Evolutionary conservation across 2,888 invertebrate species (phyloP).

Genomic region (Thymelicus lineola): DNA sequence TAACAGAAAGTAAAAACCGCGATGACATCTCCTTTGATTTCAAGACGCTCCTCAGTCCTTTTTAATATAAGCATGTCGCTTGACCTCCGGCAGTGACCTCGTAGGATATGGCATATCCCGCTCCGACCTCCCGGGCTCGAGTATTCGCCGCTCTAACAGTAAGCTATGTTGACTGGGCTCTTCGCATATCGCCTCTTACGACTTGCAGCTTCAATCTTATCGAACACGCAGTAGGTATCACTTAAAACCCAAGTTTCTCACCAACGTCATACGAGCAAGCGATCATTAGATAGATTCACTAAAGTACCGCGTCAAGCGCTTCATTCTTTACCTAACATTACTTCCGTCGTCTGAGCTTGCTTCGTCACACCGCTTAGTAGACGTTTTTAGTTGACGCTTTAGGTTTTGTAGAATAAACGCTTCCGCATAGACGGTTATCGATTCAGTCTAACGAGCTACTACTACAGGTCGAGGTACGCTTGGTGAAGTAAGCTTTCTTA

Average conservation of each 20-base stretch:
- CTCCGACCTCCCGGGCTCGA: slow-evolving; percentile 44
- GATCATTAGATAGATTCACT: slow-evolving; percentile 19
- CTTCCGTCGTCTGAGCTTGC: slow-evolving; percentile 61
- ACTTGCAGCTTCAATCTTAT: slow-evolving; percentile 40
- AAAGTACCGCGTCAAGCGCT: slow-evolving; percentile 33
- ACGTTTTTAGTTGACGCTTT: slow-evolving; percentile 63
- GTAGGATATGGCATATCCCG: slow-evolving; percentile 19
- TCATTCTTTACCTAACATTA: slow-evolving; percentile 47
- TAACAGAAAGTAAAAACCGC: background rate
- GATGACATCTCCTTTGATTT: slow-evolving; percentile 15
- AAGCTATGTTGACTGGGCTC: slow-evolving; percentile 42
- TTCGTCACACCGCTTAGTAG: slow-evolving; percentile 73
- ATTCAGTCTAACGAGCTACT: slow-evolving; percentile 56
- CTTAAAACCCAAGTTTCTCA: background rate
- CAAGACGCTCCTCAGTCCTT: background rate
- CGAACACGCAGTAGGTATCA: slow-evolving; percentile 10
- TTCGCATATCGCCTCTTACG: slow-evolving; percentile 63
- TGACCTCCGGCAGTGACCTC: slow-evolving; percentile 44
- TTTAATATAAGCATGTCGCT: slow-evolving; percentile 53
- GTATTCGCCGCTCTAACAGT: slow-evolving; percentile 47
- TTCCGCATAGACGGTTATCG: slow-evolving; percentile 60
- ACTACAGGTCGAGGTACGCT: slow-evolving; percentile 66
- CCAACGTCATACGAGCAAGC: slow-evolving; percentile 20
- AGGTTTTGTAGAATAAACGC: slow-evolving; percentile 66
- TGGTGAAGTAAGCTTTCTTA: slow-evolving; percentile 62